Base-by-base conservation (phyloP, 2,797 vertebrate genomes). In the Poecilia wingei region DNA sequence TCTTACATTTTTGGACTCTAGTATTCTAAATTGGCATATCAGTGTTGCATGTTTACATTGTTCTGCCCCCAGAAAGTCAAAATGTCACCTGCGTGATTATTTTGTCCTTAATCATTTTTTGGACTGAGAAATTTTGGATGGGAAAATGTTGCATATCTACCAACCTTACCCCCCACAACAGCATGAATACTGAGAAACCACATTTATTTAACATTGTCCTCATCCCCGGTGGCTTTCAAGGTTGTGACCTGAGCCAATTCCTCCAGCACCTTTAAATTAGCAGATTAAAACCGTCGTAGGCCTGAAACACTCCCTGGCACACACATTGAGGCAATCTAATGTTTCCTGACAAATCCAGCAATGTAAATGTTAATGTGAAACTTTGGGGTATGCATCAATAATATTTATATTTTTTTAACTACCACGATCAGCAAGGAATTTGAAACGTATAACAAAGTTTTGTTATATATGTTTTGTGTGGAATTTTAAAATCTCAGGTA, bases 401-500 rank as follows among this genome's bases (percentile, higher is more conserved):
- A 22, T 59, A 59, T 59, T 59, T 31, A 59, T 14, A 59, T 39
- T 31, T 59, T 59, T 59, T 59, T 59, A 59, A 31, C n/a, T 14
- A 59, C 57, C 7, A 33, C 31, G 31, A 31, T 8, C 31, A 33
- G 59, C 28, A 2, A 61, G 59, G 31, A 64, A 64, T 33, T 18
- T 13, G 31, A 61, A 61, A 57, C 4, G 1, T 57, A 28, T 5
- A 28, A 28, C 55, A 57, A 59, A 5, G 12, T 33, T 61, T 61
- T 33, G 16, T 36, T 64, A 16, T 9, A 64, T 20, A 36, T 36
- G 13, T 36, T 64, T 36, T 64, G 7, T 33, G 16, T 36, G 2
- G 31, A 36, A 18, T 64, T 18, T 68, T 31, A 59, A 75, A 8
- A 80, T 81, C 25, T 75, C 12, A 59, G 66, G 5, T 75, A 53